Evolutionary conservation across 1,140 invertebrate genomes (phyloP).

Genomic region (Paraescarpia echinospica): DNA sequence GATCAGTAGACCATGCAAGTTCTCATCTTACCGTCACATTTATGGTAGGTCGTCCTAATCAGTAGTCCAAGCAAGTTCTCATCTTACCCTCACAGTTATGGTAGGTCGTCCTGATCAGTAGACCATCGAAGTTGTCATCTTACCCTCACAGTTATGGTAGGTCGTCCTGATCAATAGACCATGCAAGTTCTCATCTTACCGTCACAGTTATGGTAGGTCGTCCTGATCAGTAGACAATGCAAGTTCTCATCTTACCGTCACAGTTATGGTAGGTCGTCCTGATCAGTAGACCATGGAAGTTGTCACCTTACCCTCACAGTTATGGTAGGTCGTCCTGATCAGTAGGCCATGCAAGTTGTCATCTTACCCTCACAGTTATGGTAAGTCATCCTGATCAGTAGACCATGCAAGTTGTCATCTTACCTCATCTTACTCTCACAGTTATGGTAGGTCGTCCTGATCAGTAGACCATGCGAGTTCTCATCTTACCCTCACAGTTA

Average conservation of each 20-base stretch:
- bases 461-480: background rate
- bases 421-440: too few species aligned
- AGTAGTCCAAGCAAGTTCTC: background rate
- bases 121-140: too few species aligned
- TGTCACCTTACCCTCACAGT: slow-evolving; percentile 17
- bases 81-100: slow-evolving; percentile 21
- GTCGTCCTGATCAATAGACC: background rate
- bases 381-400: background rate
- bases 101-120: background rate
- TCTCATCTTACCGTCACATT: slow-evolving; percentile 15
- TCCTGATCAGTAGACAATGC: background rate
- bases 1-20: background rate
- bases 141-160: slow-evolving; percentile 20
- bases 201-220: slow-evolving; percentile 20
- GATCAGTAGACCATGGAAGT: background rate
- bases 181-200: too few species aligned
- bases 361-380: slow-evolving; percentile 21
- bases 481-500: slow-evolving; percentile 22
- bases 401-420: too few species aligned
- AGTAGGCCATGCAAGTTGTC: background rate
- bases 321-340: slow-evolving; percentile 11
- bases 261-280: slow-evolving; percentile 12
- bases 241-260: too few species aligned
- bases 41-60: slow-evolving; percentile 9
- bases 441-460: slow-evolving; percentile 15